Conservation (phyloP, 2,113 vertebrate genomes). For the Rhinolophus sinicus region DNA sequence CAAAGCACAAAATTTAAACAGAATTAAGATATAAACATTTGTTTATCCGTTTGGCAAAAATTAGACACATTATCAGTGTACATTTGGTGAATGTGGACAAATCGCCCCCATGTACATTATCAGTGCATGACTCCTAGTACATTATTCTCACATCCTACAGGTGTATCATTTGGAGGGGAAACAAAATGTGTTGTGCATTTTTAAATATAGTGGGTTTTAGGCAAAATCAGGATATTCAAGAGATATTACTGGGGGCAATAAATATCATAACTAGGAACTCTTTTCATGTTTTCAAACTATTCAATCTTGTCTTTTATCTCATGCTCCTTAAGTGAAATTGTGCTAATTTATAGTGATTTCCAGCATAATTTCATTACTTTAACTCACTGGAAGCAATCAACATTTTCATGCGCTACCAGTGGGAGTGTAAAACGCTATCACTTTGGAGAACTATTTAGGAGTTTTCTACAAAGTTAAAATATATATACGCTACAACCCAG, state of each 20-base stretch:
- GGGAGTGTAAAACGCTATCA: background rate
- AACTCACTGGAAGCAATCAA: background rate
- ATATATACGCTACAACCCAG: background rate
- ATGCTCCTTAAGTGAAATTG: background rate
- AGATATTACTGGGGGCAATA: background rate
- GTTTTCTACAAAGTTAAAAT: conserved; percentile 38
- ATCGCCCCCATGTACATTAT: background rate
- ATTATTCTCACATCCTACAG: background rate
- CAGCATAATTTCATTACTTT: conserved; percentile 1
- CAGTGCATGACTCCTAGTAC: background rate
- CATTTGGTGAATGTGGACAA: background rate
- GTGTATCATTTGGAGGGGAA: background rate
- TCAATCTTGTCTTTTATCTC: background rate
- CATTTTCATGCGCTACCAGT: background rate
- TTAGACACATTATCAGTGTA: background rate
- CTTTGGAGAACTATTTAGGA: background rate
- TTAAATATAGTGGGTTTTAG: background rate
- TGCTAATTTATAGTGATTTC: background rate
- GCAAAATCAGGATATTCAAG: background rate
- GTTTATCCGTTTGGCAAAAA: background rate
- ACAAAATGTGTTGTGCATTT: background rate
- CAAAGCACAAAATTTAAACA: background rate
- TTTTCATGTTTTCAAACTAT: background rate
- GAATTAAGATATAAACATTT: background rate
- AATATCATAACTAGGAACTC: background rate